phyloP scores from a whole-genome alignment of 2,113 vertebrate species.

The Himantopus leucocephalus region DNA sequence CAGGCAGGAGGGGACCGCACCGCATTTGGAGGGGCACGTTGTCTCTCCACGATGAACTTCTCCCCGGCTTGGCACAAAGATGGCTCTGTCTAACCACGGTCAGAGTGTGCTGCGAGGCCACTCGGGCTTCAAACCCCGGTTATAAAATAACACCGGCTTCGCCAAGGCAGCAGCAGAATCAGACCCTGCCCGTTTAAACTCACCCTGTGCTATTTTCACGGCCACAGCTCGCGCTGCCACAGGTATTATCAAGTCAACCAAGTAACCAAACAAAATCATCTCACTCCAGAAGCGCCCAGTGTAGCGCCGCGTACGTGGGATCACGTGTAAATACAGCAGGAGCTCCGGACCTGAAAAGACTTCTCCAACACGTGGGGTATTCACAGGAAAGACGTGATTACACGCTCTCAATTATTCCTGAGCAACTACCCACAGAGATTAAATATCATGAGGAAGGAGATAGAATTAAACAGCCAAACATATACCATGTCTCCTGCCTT shows the following conservation, averaged over 20 bases:
- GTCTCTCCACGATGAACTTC: too few species aligned
- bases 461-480: background rate
- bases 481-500: background rate
- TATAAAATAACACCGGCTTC: background rate
- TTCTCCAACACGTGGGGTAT: background rate
- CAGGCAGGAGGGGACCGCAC: too few species aligned
- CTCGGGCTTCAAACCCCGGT: background rate
- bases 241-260: too few species aligned
- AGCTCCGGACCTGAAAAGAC: background rate
- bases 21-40: too few species aligned
- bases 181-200: background rate
- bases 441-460: background rate
- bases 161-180: background rate
- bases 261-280: background rate
- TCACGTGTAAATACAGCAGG: background rate
- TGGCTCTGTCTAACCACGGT: background rate
- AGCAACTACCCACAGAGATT: background rate
- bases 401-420: background rate
- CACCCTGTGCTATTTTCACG: background rate
- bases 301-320: rapidly evolving
- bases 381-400: background rate
- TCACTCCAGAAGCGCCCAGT: background rate
- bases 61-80: too few species aligned
- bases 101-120: rapidly evolving
- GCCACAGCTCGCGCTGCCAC: background rate